A percentile compares a stretch with the other conserved stretches of the same genome.
Conservation (phyloP, 1,140 invertebrate species). For the Papilio machaon region DNA sequence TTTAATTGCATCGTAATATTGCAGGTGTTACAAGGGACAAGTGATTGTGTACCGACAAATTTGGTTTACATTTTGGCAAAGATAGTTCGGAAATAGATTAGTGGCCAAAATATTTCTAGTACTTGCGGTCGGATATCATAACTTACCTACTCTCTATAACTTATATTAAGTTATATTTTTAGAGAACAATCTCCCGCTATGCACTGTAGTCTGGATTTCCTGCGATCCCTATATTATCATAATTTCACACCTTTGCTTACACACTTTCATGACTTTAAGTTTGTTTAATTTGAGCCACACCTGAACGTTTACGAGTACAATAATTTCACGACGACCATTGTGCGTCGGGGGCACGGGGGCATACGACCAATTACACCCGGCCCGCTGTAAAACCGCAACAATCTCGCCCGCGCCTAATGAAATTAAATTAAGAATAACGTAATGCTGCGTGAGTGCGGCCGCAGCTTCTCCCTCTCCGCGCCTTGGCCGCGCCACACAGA, state of each 20-base stretch:
- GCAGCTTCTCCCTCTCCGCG: slow-evolving; percentile 32
- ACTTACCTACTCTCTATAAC: no score
- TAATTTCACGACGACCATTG: slow-evolving; percentile 37
- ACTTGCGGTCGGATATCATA: no score
- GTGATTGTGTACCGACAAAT: not conserved
- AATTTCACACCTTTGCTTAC: not conserved
- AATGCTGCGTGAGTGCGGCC: slow-evolving; percentile 45
- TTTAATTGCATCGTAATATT: not conserved
- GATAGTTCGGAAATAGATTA: no score
- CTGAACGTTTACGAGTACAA: not conserved
- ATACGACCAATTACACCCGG: slow-evolving; percentile 39
- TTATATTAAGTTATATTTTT: no score
- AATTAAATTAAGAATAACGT: slow-evolving; percentile 70
- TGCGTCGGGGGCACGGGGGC: slow-evolving; percentile 12
- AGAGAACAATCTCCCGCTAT: no score
- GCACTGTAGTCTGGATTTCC: not conserved
- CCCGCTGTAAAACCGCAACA: slow-evolving; percentile 41
- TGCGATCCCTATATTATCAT: not conserved
- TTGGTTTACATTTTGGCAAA: not conserved
- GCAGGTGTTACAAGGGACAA: not conserved
- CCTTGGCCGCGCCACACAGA: slow-evolving; percentile 24
- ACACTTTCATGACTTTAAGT: not conserved
- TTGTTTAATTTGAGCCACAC: not conserved
- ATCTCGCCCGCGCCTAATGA: slow-evolving; percentile 59
- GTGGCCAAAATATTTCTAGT: no score